Conservation (phyloP, 2,113 vertebrate species). For the Stigmatopora argus region DNA sequence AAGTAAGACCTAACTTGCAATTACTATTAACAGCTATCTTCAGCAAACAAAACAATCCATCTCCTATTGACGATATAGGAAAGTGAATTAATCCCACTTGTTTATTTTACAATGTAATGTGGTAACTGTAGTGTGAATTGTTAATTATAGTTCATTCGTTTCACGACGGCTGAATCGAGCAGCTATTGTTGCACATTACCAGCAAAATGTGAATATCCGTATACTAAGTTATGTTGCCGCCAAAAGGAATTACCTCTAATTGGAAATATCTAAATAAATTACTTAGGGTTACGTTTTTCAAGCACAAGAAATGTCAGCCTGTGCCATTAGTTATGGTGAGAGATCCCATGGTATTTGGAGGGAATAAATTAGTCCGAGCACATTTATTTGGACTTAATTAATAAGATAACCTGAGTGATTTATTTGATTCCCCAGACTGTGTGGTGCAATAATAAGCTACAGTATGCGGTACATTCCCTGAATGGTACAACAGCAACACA, state of each 20-base stretch:
- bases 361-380: constrained; percentile 68
- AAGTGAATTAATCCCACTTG: too few relatives aligned
- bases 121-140: too few relatives aligned
- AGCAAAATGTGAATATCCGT: too few relatives aligned
- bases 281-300: constrained; percentile 63
- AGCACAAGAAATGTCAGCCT: constrained; percentile 64
- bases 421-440: constrained; percentile 72
- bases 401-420: constrained; percentile 74
- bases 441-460: constrained; percentile 67
- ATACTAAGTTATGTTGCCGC: constrained; percentile 12
- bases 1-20: too few relatives aligned
- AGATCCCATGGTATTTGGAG: constrained; percentile 66
- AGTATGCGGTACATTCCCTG: constrained; percentile 57
- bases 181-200: too few relatives aligned
- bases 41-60: too few relatives aligned
- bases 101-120: too few relatives aligned
- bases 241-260: constrained; percentile 53
- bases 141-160: not conserved
- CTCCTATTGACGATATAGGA: too few relatives aligned
- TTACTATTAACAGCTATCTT: too few relatives aligned
- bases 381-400: constrained; percentile 77
- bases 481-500: constrained; percentile 66
- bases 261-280: constrained; percentile 63
- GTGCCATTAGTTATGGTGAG: constrained; percentile 58
- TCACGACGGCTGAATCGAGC: too few relatives aligned